These are phyloP conservation scores for Spea bombifrons DNA, from an alignment of 2,113 vertebrate genomes.

Conservation along the genomic window DNA sequence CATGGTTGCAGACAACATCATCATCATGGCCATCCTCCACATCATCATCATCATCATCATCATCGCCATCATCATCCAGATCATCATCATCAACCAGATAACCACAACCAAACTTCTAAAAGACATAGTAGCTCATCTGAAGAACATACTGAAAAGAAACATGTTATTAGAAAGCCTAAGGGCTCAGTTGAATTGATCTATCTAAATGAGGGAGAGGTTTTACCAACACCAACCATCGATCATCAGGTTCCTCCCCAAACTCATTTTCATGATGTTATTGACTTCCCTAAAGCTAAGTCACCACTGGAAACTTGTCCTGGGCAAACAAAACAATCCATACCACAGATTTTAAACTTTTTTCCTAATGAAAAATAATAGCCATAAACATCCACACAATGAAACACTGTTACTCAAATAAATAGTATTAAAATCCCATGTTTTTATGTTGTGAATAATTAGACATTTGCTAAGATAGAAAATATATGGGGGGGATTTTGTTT, in stretches of 20 bases:
- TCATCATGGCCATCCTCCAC: not conserved
- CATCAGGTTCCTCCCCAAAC: not conserved
- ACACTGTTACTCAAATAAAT: not conserved
- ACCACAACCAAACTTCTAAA: not conserved
- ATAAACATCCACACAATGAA: not conserved
- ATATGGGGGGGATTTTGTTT: too few species aligned
- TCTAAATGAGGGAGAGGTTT: not conserved
- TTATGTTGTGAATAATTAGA: not conserved
- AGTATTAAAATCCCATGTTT: not conserved
- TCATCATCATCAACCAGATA: constrained; percentile 3
- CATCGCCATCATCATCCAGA: not conserved
- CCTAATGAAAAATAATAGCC: not conserved
- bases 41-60: not conserved
- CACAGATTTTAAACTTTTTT: not conserved
- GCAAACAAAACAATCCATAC: not conserved
- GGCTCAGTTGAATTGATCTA: constrained; percentile 10
- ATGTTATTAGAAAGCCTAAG: constrained; percentile 9
- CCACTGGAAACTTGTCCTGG: constrained; percentile 21
- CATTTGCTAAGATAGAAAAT: too few species aligned
- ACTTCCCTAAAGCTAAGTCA: constrained; percentile 17
- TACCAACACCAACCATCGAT: constrained; percentile 18
- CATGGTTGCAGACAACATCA: not conserved
- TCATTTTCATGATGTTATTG: not conserved
- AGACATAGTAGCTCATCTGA: constrained; percentile 30
- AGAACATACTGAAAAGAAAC: constrained; percentile 14